A percentile compares a stretch with the other conserved stretches of the same genome.
These are phyloP conservation scores for Siphamia tubifer DNA, from an alignment of 2,113 vertebrate genomes.

Conservation along the genomic window DNA sequence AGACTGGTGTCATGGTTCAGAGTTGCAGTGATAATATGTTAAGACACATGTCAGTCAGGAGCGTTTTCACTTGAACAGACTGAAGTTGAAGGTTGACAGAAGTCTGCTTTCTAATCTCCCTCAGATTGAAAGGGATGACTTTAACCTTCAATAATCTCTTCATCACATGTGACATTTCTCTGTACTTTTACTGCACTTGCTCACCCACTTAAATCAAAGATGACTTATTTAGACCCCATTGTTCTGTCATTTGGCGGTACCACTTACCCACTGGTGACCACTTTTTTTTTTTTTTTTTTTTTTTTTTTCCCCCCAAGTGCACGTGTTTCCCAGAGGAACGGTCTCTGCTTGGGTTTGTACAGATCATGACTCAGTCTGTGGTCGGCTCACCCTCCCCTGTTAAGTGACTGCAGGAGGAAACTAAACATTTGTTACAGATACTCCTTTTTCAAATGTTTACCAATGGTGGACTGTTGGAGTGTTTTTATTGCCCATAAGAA, in stretches of 20 bases:
- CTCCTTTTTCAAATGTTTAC: slow-evolving; percentile 40
- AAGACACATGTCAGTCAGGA: slow-evolving; percentile 22
- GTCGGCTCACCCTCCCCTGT: slow-evolving; percentile 25
- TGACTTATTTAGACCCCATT: background rate
- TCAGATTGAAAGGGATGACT: background rate
- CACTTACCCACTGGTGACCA: background rate
- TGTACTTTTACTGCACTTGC: background rate
- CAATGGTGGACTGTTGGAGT: slow-evolving; percentile 3
- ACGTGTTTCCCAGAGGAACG: slow-evolving; percentile 26
- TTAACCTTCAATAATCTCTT: background rate
- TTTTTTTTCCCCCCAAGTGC: too few species aligned
- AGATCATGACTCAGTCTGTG: slow-evolving; percentile 43
- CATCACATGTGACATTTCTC: background rate
- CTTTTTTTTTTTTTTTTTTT: too few species aligned
- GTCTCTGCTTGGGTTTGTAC: slow-evolving; percentile 20
- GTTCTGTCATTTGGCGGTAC: slow-evolving; percentile 4
- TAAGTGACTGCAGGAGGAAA: slow-evolving; percentile 32
- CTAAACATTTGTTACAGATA: background rate
- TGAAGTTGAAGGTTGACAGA: background rate
- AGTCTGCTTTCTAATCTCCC: background rate
- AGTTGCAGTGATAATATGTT: slow-evolving; percentile 8
- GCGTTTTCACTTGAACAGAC: background rate
- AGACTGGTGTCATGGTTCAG: too few species aligned
- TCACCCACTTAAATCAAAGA: background rate
- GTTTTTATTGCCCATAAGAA: background rate